Conservation (phyloP, 2,797 vertebrate species). For the Ispidina lecontei region DNA sequence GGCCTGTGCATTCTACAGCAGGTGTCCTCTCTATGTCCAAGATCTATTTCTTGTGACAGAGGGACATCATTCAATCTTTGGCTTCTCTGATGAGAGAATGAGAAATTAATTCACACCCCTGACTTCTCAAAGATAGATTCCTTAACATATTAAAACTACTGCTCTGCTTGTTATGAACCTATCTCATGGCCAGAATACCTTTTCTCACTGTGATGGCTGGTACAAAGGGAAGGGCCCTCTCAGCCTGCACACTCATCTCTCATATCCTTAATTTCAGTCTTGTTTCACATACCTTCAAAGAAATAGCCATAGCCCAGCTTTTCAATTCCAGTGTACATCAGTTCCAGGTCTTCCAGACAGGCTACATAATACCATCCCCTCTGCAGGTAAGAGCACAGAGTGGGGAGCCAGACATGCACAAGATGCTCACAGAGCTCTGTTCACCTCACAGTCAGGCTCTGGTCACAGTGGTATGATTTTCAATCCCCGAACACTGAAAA, state of each 20-base stretch:
- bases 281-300: not conserved
- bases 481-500: not conserved
- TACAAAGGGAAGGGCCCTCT: not conserved
- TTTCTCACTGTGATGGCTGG: not conserved
- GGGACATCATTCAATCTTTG: not conserved
- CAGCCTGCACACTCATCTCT: not conserved
- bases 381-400: not conserved
- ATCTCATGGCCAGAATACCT: not conserved
- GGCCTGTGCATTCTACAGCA: not conserved
- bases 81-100: not conserved
- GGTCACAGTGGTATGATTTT: not conserved
- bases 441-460: not conserved
- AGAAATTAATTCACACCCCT: not conserved
- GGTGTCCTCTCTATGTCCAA: not conserved
- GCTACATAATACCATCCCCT: not conserved
- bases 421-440: not conserved
- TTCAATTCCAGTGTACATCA: not conserved
- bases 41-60: not conserved
- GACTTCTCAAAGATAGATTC: not conserved
- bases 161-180: not conserved
- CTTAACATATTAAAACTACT: not conserved
- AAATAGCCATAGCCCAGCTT: not conserved
- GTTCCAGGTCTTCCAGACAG: not conserved
- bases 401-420: not conserved
- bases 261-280: not conserved